Conservation (phyloP, 2,888 invertebrate genomes). For the Clostera curtula region DNA sequence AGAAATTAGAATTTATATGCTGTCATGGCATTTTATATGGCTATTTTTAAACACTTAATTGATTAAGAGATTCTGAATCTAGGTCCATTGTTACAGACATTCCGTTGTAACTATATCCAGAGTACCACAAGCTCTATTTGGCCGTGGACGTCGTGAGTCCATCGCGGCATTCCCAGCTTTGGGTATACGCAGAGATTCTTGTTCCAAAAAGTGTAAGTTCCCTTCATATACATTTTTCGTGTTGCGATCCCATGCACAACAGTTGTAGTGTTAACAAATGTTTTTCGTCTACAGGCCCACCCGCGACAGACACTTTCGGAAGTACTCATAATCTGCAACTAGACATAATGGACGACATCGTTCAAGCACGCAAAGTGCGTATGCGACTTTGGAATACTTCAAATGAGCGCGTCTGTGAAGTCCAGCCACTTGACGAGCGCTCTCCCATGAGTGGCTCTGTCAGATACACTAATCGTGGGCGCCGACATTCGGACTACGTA, state of each 20-base stretch:
- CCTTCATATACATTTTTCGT: not conserved
- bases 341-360: constrained; percentile 92
- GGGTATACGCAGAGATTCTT: constrained; percentile 60
- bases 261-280: constrained; percentile 5
- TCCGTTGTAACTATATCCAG: constrained; percentile 91
- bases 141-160: constrained; percentile 85
- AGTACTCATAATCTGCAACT: constrained; percentile 89
- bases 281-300: constrained; percentile 75
- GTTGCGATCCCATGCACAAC: not conserved
- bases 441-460: constrained; percentile 68
- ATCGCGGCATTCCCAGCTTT: constrained; percentile 84
- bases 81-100: constrained; percentile 69
- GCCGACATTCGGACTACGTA: constrained; percentile 85
- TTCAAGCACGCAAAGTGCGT: constrained; percentile 86
- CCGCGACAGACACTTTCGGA: constrained; percentile 81
- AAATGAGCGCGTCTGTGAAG: constrained; percentile 86
- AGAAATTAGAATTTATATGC: no score
- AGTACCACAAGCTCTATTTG: constrained; percentile 85
- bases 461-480: constrained; percentile 76
- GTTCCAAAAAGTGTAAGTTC: constrained; percentile 59
- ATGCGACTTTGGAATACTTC: constrained; percentile 91
- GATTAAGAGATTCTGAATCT: not conserved
- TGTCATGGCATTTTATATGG: not conserved
- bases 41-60: not conserved
- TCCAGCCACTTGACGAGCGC: constrained; percentile 84